phyloP scores from a whole-genome alignment of 1,140 invertebrate genomes.

The Dufourea novaeangliae region DNA sequence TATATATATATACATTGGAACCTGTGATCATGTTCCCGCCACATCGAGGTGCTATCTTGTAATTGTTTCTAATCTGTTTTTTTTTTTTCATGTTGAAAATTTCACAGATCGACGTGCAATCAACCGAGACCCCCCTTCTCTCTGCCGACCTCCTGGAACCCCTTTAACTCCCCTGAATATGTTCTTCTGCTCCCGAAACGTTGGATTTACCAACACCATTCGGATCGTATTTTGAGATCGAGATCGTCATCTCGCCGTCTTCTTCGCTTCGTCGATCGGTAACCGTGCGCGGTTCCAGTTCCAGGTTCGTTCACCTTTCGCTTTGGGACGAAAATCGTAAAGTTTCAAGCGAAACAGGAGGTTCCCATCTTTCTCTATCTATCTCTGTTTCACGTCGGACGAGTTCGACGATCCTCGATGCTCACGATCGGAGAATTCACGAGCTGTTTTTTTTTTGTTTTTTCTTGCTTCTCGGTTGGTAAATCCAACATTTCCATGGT shows the following conservation, averaged over 20 bases:
- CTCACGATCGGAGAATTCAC: background rate
- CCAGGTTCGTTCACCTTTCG: too few relatives aligned
- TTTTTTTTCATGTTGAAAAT: conserved; percentile 46
- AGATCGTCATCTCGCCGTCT: background rate
- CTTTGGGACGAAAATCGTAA: too few relatives aligned
- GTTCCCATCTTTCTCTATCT: too few relatives aligned
- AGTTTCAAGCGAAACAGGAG: background rate
- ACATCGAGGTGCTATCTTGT: conserved; percentile 9
- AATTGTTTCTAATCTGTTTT: conserved; percentile 45
- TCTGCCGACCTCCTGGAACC: background rate
- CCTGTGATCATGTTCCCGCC: background rate
- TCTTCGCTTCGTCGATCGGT: conserved; percentile 17
- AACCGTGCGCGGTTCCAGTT: too few relatives aligned
- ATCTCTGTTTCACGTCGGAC: background rate
- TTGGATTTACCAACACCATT: conserved; percentile 42
- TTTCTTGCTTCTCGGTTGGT: too few relatives aligned
- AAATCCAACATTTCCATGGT: conserved; percentile 18
- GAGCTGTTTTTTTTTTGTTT: too few relatives aligned
- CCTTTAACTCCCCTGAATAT: background rate
- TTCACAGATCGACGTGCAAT: conserved; percentile 45
- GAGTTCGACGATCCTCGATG: background rate
- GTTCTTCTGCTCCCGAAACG: conserved; percentile 15
- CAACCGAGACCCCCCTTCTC: background rate
- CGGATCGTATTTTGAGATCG: background rate
- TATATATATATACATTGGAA: too few relatives aligned